Percentiles rank a stretch among this genome's conserved stretches.
phyloP scores from a whole-genome alignment of 2,888 invertebrate species.

The Scaptomyza tumidula region DNA sequence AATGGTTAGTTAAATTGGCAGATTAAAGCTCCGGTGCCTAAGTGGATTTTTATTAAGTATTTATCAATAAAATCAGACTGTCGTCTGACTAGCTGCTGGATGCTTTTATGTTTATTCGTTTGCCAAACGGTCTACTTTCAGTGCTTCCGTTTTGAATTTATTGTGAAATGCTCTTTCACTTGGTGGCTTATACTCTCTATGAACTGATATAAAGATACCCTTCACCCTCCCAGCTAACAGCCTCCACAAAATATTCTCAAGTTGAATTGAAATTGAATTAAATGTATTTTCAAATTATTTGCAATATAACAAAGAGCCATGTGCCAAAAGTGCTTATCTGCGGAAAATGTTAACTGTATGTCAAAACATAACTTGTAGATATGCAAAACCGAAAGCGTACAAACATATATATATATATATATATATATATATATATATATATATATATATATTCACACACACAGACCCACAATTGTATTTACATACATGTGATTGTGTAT shows the following conservation, averaged over 20 bases:
- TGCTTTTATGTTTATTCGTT: slow-evolving; percentile 26
- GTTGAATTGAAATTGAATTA: slow-evolving; percentile 72
- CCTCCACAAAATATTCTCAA: slow-evolving; percentile 36
- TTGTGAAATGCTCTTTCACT: slow-evolving; percentile 52
- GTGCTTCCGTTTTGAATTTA: slow-evolving; percentile 53
- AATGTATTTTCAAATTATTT: slow-evolving; percentile 76
- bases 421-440: too few relatives aligned
- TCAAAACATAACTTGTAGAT: slow-evolving; percentile 77
- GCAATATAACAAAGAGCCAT: slow-evolving; percentile 57
- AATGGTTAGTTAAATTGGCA: slow-evolving; percentile 7
- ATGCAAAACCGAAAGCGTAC: slow-evolving; percentile 62
- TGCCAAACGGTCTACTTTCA: slow-evolving; percentile 33
- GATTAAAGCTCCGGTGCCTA: slow-evolving; percentile 19
- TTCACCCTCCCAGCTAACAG: neutral
- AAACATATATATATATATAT: neutral
- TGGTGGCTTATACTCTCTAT: slow-evolving; percentile 27
- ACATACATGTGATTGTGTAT: slow-evolving; percentile 1
- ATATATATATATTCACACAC: neutral
- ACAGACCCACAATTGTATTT: slow-evolving; percentile 29
- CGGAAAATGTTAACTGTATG: slow-evolving; percentile 77
- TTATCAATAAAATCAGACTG: slow-evolving; percentile 73
- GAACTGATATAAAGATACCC: slow-evolving; percentile 7
- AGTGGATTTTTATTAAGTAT: slow-evolving; percentile 71
- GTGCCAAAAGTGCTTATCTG: slow-evolving; percentile 76
- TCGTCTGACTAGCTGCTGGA: slow-evolving; percentile 44